Evolutionary conservation across 1,140 invertebrate genomes (phyloP).

Genomic region (Ganaspis sp.): DNA sequence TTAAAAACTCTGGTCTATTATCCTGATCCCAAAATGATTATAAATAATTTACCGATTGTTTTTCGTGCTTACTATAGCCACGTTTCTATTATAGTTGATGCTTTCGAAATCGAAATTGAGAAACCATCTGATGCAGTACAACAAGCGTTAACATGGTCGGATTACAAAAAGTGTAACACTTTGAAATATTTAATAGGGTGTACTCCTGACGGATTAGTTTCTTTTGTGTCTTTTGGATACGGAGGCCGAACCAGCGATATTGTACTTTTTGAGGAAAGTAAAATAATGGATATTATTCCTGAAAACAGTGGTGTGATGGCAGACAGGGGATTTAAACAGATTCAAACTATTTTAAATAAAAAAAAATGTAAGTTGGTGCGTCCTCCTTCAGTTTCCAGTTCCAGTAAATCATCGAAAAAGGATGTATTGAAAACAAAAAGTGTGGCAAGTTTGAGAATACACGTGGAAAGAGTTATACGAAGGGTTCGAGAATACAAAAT

Average conservation of each 20-base stretch:
- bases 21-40: background rate
- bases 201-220: conserved; percentile 50
- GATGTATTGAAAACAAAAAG: conserved; percentile 60
- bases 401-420: conserved; percentile 42
- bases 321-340: background rate
- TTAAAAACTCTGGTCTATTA: conserved; percentile 32
- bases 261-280: no score
- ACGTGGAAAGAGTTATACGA: conserved; percentile 60
- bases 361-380: no score
- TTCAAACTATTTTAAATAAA: no score
- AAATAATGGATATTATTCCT: no score
- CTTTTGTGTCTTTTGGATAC: conserved; percentile 57
- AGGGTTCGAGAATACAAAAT: conserved; percentile 57
- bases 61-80: conserved; percentile 62
- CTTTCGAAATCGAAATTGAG: conserved; percentile 71
- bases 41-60: background rate
- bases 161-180: conserved; percentile 75
- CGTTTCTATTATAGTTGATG: conserved; percentile 66
- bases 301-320: no score
- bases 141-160: conserved; percentile 73
- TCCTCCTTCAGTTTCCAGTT: no score
- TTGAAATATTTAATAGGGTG: conserved; percentile 68
- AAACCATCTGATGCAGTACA: conserved; percentile 67
- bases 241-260: conserved; percentile 56
- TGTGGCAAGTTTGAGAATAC: conserved; percentile 59